These are phyloP conservation scores for Noctua comes DNA, from an alignment of 2,888 invertebrate species.

Conservation along the genomic window DNA sequence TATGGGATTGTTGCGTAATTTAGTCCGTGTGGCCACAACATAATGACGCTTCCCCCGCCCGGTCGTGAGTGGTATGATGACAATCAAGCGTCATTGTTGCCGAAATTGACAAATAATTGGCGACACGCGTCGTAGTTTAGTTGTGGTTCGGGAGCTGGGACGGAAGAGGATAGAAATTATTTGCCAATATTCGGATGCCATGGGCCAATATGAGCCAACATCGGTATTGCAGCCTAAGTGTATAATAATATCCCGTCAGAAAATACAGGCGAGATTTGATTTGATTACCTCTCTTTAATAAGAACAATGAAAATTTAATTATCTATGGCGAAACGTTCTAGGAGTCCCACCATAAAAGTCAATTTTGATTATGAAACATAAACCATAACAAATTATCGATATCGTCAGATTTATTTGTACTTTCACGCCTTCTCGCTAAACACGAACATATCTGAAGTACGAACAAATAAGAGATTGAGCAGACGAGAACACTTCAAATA, in stretches of 20 bases:
- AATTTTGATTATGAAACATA: not conserved
- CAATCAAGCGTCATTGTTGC: conserved; percentile 69
- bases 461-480: conserved; percentile 73
- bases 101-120: conserved; percentile 72
- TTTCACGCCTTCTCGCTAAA: conserved; percentile 20
- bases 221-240: not conserved
- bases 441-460: conserved; percentile 54
- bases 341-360: not conserved
- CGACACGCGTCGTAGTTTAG: conserved; percentile 16
- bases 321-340: not conserved
- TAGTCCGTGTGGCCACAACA: not conserved
- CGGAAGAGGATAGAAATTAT: not conserved
- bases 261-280: not conserved
- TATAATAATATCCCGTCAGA: not conserved
- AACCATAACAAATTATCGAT: conserved; percentile 14
- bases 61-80: conserved; percentile 52
- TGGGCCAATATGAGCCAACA: not conserved
- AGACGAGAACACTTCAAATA: conserved; percentile 75
- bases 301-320: not conserved
- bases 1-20: conserved; percentile 10
- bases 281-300: not conserved
- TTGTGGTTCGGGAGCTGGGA: not conserved
- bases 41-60: conserved; percentile 12
- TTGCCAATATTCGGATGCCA: not conserved
- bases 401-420: conserved; percentile 25